Evolutionary conservation across 1,140 invertebrate genomes (phyloP), one percentile per base, ranked within the genome.

Genomic region (Trichonephila clavata): DNA sequence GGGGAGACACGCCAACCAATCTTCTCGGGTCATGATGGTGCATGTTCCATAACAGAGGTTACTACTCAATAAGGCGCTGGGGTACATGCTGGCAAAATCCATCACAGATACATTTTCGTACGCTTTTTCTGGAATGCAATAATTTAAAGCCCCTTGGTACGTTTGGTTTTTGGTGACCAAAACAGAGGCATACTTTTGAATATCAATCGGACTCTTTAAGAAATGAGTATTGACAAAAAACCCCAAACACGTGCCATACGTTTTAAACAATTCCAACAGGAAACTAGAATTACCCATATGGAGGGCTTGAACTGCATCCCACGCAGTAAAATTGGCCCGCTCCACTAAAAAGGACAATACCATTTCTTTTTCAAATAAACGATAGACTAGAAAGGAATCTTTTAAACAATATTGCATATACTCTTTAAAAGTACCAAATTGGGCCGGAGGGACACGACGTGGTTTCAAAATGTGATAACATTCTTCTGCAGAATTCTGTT

Each of bases 41-140:
- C 65, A 89, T 3, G 65, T 50, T 8, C 87, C 65, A 59, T 89
- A 77, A 59, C 65, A 71, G 2, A 89, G n/a, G 13, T 89, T 89
- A n/a, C 63, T 50, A 18, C 65, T 89, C 21, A 89, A 21, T 16
- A 89, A 50, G 0, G 87, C 65, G 21, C 39, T 71, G 7, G 87
- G 87, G 18, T 89, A 89, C 87, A 89, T 89, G 43, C 87, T 89
- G 1, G 87, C 18, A 65, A 89, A 89, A 24, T 89, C 87, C 87
- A 89, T 71, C 8, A 77, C 87, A 2, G 65, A 68, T 0, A 89
- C 65, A 21, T 89, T 63, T 7, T 27, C 16, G 43, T 89, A 89
- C 0, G 43, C 32, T 16, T 39, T 16, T 27, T 57, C 43, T 7
- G 61, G 7, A 1, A 6, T 21, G 21, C 10, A 43, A 27, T 27